Evolutionary conservation across 2,797 vertebrate species (phyloP), one percentile per base, ranked within the genome.

Genomic region (Acipenser oxyrinchus): DNA sequence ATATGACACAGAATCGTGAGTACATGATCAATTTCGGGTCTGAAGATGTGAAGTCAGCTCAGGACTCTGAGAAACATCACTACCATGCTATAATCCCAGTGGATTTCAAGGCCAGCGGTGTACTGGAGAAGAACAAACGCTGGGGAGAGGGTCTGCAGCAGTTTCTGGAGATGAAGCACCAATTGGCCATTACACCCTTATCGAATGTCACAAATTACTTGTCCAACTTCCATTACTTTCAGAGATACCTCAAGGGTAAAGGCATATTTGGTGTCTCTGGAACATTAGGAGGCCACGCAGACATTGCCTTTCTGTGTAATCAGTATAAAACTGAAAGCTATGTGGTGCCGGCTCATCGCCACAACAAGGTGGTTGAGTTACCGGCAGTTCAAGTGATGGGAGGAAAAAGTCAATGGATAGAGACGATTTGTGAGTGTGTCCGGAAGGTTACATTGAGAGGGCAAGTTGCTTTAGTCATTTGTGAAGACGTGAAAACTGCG

Each of bases 101-200:
- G n/a, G 80, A 82, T 62, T 82, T 79, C 12, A 72, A 76, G 69
- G 69, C 79, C 8, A 82, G 77, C 48, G 80, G 80, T 53, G 66
- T 82, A 1, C 15, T 82, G 23, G 79, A 82, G 62, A 77, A 79
- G 67, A 79, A 76, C 64, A 79, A 76, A 53, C 67, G 71, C 18
- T 82, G 81, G 79, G 75, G 79, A 6, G 73, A 79, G n/a, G 79
- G 80, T 6, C 71, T 82, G 6, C 80, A 82, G 15, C 80, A 82
- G 64, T 81, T 82, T 63, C 63, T 82, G 63, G 79, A 82, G 70
- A 73, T 82, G 66, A 81, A 82, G 69, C 79, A 82, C 49, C 75
- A 78, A 51, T 18, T 81, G 7, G 72, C 72, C 0, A 66, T 79
- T 66, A 74, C 77, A 13, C 64, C 71, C 1, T 7, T 81, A 65